Base-by-base conservation (phyloP, 2,113 vertebrate species). In the Mystacornis crossleyi region DNA sequence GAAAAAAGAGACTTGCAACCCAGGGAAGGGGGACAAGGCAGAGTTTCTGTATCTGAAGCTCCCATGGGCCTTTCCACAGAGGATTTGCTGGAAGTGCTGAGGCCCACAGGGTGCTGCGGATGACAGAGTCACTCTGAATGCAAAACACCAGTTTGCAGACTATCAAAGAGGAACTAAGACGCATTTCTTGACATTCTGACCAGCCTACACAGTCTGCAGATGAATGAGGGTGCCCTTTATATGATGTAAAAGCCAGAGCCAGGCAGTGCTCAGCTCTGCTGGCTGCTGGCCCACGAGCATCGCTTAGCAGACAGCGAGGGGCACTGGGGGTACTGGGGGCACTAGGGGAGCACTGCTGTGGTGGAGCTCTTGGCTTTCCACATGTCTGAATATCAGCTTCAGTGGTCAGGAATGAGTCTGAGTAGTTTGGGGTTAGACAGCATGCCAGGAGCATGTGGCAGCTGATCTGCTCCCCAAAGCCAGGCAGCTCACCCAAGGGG, bases 201-300 rank as follows among this genome's bases (percentile, higher is more conserved):
- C 95, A 89, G 90, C 89, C 92, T 58, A 97, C 95, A 54, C 92
- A 73, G 93, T 95, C 92, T 96, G 95, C 90, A 97, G 90, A 72
- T 60, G 90, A 92, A 94, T 93, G 94, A 96, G 94, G 24, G 40
- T 88, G 88, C 91, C 93, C 94, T 97, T 95, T 96, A 79, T 66
- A 3, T 0, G 16, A 33, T 36, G 50, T 25, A 18, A 33, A 53
- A 60, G 25, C 2, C 72, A 6, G 55, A 62, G 84, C 69, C 94
- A 86, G 93, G 93, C 95, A 86, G 94, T 19, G 47, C 77, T 48
- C 78, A 28, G 91, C 83, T 57, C 86, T 38, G 64, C 91, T 97
- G 97, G 96, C 97, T 77, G 91, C 73, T 24, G 8, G 88, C 92
- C 95, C 86, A 11, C 0, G 1, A 54, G 71, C 91, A 67, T 36